These are phyloP conservation scores for Amphimallon solstitiale DNA, from an alignment of 2,888 invertebrate species.

Conservation along the genomic window DNA sequence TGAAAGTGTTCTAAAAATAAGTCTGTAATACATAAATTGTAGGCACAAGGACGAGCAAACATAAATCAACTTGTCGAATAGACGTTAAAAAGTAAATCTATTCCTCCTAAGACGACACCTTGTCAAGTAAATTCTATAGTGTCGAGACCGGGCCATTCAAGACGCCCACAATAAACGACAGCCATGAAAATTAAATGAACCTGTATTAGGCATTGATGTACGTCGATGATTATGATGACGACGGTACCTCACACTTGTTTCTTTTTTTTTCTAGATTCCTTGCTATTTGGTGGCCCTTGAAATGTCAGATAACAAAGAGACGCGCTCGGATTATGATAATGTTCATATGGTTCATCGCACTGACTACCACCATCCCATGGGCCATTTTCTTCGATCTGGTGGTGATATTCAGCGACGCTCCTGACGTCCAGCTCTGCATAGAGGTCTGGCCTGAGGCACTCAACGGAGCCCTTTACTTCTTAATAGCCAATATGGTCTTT, in stretches of 20 bases:
- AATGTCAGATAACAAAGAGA: slow-evolving; percentile 89
- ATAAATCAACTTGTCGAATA: no score
- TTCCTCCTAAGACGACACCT: no score
- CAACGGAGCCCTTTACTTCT: slow-evolving; percentile 86
- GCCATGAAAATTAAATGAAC: background rate
- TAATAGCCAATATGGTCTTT: slow-evolving; percentile 87
- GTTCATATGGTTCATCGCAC: slow-evolving; percentile 89
- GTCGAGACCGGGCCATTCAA: no score
- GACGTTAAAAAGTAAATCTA: no score
- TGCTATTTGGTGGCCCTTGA: slow-evolving; percentile 95
- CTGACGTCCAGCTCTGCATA: slow-evolving; percentile 79
- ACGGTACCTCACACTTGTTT: background rate
- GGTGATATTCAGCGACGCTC: slow-evolving; percentile 77
- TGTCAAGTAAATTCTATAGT: no score
- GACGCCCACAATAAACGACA: no score
- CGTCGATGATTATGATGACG: background rate
- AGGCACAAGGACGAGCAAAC: no score
- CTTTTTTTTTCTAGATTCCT: slow-evolving; percentile 79
- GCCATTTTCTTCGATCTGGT: slow-evolving; percentile 88
- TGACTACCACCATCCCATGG: slow-evolving; percentile 89
- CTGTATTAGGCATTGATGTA: background rate
- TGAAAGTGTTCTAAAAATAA: no score
- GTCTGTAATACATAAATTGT: no score
- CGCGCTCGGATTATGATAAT: slow-evolving; percentile 89
- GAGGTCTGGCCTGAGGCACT: slow-evolving; percentile 88